These are phyloP conservation scores for Ciona savignyi DNA, from an alignment of 23 tunicate species.

Conservation along the genomic window DNA sequence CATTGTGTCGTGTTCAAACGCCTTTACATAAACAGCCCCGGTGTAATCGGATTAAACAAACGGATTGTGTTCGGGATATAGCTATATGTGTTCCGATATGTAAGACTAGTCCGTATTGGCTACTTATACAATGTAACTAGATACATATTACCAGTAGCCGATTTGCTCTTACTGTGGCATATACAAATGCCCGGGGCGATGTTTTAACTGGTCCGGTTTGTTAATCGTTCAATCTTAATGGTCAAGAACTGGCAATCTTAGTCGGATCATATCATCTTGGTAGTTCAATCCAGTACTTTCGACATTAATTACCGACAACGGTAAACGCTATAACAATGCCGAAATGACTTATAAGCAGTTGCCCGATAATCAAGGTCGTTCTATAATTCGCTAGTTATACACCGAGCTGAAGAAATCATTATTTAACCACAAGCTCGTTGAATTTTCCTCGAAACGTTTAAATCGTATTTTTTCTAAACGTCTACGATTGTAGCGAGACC, in stretches of 20 bases:
- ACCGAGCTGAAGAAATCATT: not conserved
- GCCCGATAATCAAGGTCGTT: not conserved
- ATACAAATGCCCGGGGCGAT: too few relatives aligned
- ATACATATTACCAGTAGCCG: too few relatives aligned
- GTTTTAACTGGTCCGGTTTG: too few relatives aligned
- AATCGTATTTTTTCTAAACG: not conserved
- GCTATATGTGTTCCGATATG: too few relatives aligned
- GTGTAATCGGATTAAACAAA: too few relatives aligned
- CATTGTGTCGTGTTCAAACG: too few relatives aligned
- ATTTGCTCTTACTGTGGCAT: too few relatives aligned
- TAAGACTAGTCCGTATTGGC: too few relatives aligned
- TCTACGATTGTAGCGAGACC: not conserved
- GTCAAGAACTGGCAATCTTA: not conserved
- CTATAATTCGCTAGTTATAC: not conserved
- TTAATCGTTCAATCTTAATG: not conserved
- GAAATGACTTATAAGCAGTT: not conserved
- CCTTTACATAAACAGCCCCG: too few relatives aligned
- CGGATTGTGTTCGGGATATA: too few relatives aligned
- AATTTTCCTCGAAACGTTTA: not conserved
- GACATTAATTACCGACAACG: not conserved
- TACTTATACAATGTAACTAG: too few relatives aligned
- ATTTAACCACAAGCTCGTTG: not conserved
- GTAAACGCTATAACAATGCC: not conserved
- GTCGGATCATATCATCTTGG: not conserved
- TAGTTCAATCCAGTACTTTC: not conserved